These are phyloP conservation scores for Drosophila jambulina DNA, from an alignment of 1,140 invertebrate genomes.

Conservation along the genomic window DNA sequence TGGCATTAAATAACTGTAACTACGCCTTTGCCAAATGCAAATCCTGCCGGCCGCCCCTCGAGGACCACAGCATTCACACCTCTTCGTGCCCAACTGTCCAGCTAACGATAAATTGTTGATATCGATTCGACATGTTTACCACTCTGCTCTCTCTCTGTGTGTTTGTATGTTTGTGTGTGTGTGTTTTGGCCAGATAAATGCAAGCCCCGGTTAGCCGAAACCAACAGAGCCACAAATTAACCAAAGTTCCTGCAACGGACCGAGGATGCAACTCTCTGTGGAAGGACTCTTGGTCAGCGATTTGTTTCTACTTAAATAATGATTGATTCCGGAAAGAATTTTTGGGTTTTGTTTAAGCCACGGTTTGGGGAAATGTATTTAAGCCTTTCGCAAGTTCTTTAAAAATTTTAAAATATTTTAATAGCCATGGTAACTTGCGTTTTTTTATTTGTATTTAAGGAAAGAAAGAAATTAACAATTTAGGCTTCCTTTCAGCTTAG, in stretches of 20 bases:
- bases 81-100: constrained; percentile 48
- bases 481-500: too few species aligned
- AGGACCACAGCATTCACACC: constrained; percentile 38
- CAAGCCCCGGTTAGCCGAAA: constrained; percentile 3
- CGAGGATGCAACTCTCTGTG: background rate
- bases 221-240: constrained; percentile 51
- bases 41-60: constrained; percentile 38
- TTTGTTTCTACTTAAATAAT: constrained; percentile 19
- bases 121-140: constrained; percentile 65
- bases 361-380: background rate
- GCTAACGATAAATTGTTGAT: constrained; percentile 75
- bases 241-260: constrained; percentile 16
- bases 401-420: too few species aligned
- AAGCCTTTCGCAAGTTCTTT: too few species aligned
- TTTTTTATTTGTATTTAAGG: too few species aligned
- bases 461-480: too few species aligned
- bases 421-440: too few species aligned
- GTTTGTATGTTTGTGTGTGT: constrained; percentile 4
- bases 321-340: constrained; percentile 4
- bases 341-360: background rate
- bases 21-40: constrained; percentile 67
- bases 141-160: background rate
- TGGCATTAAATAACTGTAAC: constrained; percentile 71
- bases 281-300: constrained; percentile 4
- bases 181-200: constrained; percentile 29